Base-by-base conservation (phyloP, 2,888 invertebrate genomes). In the Drosophila mercatorum region DNA sequence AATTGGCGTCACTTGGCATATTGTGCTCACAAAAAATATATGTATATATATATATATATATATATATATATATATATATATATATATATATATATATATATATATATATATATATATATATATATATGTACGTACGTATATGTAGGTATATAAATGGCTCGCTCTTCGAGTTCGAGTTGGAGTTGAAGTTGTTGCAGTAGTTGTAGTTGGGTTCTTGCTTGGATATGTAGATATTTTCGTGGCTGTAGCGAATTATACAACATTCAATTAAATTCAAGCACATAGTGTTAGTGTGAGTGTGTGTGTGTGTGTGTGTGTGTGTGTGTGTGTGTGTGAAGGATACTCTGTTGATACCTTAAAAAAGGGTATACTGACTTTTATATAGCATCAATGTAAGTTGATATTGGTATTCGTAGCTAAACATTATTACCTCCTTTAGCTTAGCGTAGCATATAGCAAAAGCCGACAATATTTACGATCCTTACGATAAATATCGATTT, bases 1-100 rank as follows among this genome's bases (percentile, higher is more conserved):
- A 85, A 85, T 73, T 81, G 74, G 77, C 75, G 69, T 78, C 80
- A 72, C 78, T 80, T 73, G 86, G 67, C 78, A 80, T 85, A 61
- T 71, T 71, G 68, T 69, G 66, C 68, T 67, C 46, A 47, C 70
- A 51, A 57, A 51, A 49, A 41, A 68, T 52, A 43, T 44, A 22
- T 43, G 10, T 44, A 10, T 43, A 0, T 22, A 22, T 49, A 40
- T 28, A 10, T 46, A 34, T 22, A 46, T 44, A 2, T 58, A 31
- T 10, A 22, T 34, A 3, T 44, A 11, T 49, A 67, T 51, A 43
- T 44, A 22, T 43, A 17, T 44, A 10, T 43, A 0, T 22, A 22
- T 47, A 40, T 28, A 10, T 46, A 34, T 22, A 46, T 43, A 2
- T 58, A 40, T 10, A 22, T 31, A 68, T 52, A 43, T 44, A 22